Base-by-base conservation (phyloP, 2,113 vertebrate genomes). In the Percopsis transmontana region DNA sequence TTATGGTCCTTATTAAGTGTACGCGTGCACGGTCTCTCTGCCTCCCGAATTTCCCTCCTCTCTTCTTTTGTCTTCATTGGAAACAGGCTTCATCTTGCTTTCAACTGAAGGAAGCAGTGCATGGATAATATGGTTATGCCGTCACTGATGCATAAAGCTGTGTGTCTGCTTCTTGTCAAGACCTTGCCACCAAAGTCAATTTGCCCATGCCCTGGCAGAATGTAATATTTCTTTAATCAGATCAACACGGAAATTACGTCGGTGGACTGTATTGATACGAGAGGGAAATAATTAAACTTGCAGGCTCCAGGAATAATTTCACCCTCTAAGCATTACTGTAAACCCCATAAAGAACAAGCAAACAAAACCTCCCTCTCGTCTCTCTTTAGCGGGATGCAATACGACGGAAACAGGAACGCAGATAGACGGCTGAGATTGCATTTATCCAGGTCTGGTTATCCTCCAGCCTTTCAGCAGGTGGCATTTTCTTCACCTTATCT, bases 131-230 rank as follows among this genome's bases (percentile, higher is more conserved):
- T 73, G 84, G 90, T 93, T 92, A 92, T 64, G 68, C 85, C 77
- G 85, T 83, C 85, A 82, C 90, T 91, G 90, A 91, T 91, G 89
- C 91, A 91, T 88, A 82, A 88, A 87, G 89, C 88, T 77, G 88
- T 72, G 77, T 74, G 84, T 91, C 92, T 93, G 91, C 72, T 92
- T 92, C 88, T 92, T 90, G 91, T 93, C 91, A 91, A 86, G 88
- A 91, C 90, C 90, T 90, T 92, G 90, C 89, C 91, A 92, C 89
- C 90, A 91, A 91, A 92, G 90, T 92, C 91, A 91, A 93, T 92
- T 92, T 92, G 85, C 80, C 85, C 77, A 52, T 85, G 85, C 88
- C 91, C 82, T 86, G 88, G 87, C 89, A 89, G 82, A 90, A 92
- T 87, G 86, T 90, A 88, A 88, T 89, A 91, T 89, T 91, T 84